Evolutionary conservation across 1,140 invertebrate genomes (phyloP), one percentile per base, ranked within the genome.

Genomic region (Hormaphis cornu): DNA sequence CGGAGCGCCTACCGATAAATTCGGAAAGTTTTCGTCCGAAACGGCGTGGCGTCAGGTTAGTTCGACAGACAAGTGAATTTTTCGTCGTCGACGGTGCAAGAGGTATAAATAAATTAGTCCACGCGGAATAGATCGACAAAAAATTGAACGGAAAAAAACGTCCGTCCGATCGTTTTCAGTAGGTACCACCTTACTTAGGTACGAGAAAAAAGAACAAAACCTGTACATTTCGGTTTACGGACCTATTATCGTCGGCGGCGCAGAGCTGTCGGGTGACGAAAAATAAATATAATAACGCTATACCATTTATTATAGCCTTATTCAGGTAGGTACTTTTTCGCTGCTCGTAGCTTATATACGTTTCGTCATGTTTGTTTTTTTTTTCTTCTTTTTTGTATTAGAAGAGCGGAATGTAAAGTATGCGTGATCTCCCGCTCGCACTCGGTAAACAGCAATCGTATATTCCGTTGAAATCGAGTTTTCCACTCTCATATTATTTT

Each of bases 381-480:
- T n/a, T n/a, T n/a, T n/a, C n/a, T n/a, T n/a, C n/a, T n/a, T n/a
- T n/a, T n/a, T n/a, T n/a, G n/a, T n/a, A n/a, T n/a, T n/a, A n/a
- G n/a, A n/a, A n/a, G n/a, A n/a, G n/a, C n/a, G n/a, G n/a, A 28
- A 28, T 44, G 58, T 44, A 42, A 61, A 40, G 40, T 40, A 40
- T 26, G 52, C 18, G 16, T 3, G 59, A 46, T 48, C 42, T 5
- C 18, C 16, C 5, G 40, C 22, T 28, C 42, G 12, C 22, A 28
- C 18, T 48, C 2, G 14, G 44, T 35, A 66, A 66, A 66, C 61
- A 66, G 61, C 61, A 66, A 66, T 48, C 61, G 35, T 66, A 48
- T 50, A 66, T 66, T 66, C 61, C 28, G 44, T 66, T 50, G 7
- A 50, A 66, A 66, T 66, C 20, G 61, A 66, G 28, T 66, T 66